Evolutionary conservation across 2,113 vertebrate species (phyloP).

Genomic region (Gallinago undulata): DNA sequence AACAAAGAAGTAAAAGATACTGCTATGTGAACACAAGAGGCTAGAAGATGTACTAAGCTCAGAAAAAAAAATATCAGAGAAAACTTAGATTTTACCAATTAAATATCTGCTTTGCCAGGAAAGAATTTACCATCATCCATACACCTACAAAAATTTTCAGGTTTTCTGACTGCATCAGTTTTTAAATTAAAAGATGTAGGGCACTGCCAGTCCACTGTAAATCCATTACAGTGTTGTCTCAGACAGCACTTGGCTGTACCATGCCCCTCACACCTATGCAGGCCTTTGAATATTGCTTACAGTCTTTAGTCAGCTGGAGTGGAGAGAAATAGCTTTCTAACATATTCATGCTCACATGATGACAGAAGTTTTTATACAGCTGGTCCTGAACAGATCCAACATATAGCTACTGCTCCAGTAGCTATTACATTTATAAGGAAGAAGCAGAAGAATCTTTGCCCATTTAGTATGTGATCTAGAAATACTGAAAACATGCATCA

Average conservation of each 20-base stretch:
- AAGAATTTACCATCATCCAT: not conserved
- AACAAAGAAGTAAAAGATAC: not conserved
- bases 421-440: not conserved
- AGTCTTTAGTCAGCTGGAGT: not conserved
- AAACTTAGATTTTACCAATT: conserved; percentile 13
- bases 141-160: not conserved
- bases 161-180: not conserved
- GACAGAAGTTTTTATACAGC: not conserved
- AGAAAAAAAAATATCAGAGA: not conserved
- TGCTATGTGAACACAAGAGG: not conserved
- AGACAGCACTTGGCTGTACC: not conserved
- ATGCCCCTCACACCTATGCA: not conserved
- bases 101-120: not conserved
- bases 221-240: not conserved
- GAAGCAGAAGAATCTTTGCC: not conserved
- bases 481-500: not conserved
- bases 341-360: not conserved
- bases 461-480: not conserved
- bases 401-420: not conserved
- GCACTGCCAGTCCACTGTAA: not conserved
- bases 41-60: not conserved
- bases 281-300: not conserved
- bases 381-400: not conserved
- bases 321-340: not conserved
- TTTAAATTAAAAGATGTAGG: not conserved